Conservation (phyloP, 2,113 vertebrate genomes). For the Sinocyclocheilus anshuiensis region DNA sequence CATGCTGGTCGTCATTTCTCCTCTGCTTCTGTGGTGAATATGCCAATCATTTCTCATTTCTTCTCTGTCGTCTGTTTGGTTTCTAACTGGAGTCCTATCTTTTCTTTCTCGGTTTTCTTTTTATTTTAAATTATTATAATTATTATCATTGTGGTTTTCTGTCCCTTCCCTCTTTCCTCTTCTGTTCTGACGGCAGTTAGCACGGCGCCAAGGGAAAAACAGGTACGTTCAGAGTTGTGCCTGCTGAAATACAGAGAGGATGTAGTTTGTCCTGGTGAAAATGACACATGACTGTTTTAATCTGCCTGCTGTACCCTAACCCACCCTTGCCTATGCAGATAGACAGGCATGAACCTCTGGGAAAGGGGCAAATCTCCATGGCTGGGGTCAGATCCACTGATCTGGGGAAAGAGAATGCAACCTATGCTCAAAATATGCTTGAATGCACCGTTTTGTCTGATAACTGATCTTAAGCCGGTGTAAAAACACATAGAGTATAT, state of each 20-base stretch:
- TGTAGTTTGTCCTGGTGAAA: constrained; percentile 55
- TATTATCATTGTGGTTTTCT: constrained; percentile 52
- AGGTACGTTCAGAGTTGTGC: constrained; percentile 77
- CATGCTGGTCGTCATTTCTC: constrained; percentile 55
- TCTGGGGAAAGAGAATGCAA: background rate
- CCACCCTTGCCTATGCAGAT: constrained; percentile 11
- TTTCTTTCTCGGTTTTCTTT: constrained; percentile 48
- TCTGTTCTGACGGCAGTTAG: constrained; percentile 77
- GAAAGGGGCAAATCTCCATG: background rate
- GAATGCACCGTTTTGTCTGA: too few relatives aligned
- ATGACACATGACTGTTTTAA: constrained; percentile 34
- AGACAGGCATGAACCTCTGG: constrained; percentile 14
- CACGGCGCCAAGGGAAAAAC: constrained; percentile 81
- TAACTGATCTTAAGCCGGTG: background rate
- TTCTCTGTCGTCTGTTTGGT: constrained; percentile 55
- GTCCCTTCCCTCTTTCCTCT: constrained; percentile 52
- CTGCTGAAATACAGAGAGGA: constrained; percentile 47
- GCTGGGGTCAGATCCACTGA: constrained; percentile 34
- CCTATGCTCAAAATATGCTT: background rate
- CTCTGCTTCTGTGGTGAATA: constrained; percentile 48
- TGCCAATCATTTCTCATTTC: constrained; percentile 54
- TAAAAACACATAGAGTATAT: background rate
- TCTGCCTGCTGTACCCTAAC: constrained; percentile 41
- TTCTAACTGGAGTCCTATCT: constrained; percentile 62
- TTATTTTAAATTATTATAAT: constrained; percentile 39